Percentiles rank a stretch among this genome's conserved stretches.
These are phyloP conservation scores for Hippocampus kuda DNA, from an alignment of 2,797 vertebrate genomes.

Conservation along the genomic window DNA sequence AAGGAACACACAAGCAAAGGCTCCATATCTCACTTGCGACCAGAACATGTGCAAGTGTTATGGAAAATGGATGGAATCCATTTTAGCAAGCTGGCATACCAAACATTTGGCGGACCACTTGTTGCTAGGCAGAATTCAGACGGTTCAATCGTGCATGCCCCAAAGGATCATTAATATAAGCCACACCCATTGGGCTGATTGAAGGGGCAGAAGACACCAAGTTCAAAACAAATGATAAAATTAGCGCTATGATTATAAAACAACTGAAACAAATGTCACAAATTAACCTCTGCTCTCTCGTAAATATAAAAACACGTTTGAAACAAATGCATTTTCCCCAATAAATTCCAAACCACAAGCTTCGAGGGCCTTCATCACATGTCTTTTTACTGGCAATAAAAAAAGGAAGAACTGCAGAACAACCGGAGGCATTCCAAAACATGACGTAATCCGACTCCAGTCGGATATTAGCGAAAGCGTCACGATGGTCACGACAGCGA, in stretches of 20 bases:
- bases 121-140: slow-evolving; percentile 2
- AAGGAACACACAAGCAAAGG: too few species aligned
- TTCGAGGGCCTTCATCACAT: slow-evolving; percentile 22
- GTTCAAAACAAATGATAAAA: not conserved
- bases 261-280: not conserved
- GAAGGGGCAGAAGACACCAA: not conserved
- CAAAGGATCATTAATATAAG: not conserved
- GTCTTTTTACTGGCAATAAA: slow-evolving; percentile 16
- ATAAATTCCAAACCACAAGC: slow-evolving; percentile 2
- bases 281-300: not conserved
- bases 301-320: not conserved
- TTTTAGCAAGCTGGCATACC: not conserved
- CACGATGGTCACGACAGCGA: slow-evolving; percentile 8
- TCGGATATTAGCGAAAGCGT: slow-evolving; percentile 26
- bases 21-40: not conserved
- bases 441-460: slow-evolving; percentile 24
- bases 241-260: not conserved
- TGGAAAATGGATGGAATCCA: not conserved
- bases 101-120: not conserved
- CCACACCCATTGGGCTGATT: not conserved
- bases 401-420: slow-evolving; percentile 19
- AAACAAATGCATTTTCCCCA: not conserved
- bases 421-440: slow-evolving; percentile 31
- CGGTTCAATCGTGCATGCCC: not conserved
- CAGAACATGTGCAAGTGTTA: not conserved